phyloP scores from a whole-genome alignment of 2,797 vertebrate genomes.

The Myiotriccus ornatus region DNA sequence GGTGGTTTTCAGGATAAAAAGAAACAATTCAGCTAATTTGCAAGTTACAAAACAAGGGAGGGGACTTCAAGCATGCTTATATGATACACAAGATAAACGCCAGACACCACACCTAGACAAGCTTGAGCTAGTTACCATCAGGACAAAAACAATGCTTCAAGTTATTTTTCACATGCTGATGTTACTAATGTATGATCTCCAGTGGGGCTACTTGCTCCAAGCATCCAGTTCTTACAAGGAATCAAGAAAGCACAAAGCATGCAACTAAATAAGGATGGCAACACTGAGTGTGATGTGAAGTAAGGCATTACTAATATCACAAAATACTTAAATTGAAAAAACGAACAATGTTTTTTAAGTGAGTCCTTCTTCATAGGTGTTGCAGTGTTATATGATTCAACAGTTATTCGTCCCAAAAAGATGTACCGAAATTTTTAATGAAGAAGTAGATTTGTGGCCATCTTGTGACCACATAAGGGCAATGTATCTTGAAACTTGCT shows the following conservation, averaged over 20 bases:
- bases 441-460: background rate
- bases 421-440: background rate
- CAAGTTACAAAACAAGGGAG: constrained; percentile 53
- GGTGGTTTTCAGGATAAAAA: background rate
- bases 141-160: constrained; percentile 42
- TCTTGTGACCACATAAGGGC: background rate
- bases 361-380: background rate
- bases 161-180: background rate
- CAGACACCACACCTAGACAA: constrained; percentile 57
- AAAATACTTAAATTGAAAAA: background rate
- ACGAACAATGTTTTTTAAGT: background rate
- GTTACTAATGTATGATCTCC: background rate
- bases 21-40: constrained; percentile 4
- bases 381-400: background rate
- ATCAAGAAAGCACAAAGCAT: background rate
- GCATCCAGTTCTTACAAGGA: background rate
- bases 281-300: background rate
- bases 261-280: background rate
- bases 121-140: constrained; percentile 30
- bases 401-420: background rate
- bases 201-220: background rate
- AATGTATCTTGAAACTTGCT: background rate
- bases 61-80: constrained; percentile 10
- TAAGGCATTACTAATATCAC: background rate
- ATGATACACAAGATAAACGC: constrained; percentile 1